Base-by-base conservation (phyloP, 1,140 invertebrate species). In the Bombus superbus region DNA sequence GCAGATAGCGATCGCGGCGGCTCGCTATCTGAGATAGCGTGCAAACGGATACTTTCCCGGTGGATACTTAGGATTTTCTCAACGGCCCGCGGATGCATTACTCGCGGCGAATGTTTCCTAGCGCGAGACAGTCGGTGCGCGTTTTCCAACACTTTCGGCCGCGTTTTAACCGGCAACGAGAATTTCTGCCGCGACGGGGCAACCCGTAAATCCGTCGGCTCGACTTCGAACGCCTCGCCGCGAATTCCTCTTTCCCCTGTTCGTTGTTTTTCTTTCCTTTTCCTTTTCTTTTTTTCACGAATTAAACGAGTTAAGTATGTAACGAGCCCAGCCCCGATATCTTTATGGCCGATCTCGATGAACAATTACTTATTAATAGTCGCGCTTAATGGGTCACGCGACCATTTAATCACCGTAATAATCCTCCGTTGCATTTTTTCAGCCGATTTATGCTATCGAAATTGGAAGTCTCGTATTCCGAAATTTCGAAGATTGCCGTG, bases 1-100 rank as follows among this genome's bases (percentile, higher is more conserved):
- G 47, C 64, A 78, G 82, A 83, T 69, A 83, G 64, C 62, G 44
- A 83, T 83, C 74, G 11, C 57, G 2, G 15, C 25, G 9, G 32
- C 57, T 76, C 40, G 4, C 35, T 32, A 32, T 32, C 32, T 57
- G 72, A 77, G 88, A 77, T 89, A 86, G 88, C 88, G 88, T 89
- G 88, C 88, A 86, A 86, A 25, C 81, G 83, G 87, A 86, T 89
- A 89, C 87, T 86, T 89, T 86, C 71, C 76, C 80, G 72, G 76
- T 89, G 71, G 62, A 86, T 89, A 89, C 88, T 89, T 83, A 83
- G 83, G 81, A 89, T 89, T 89, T 85, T 89, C 83, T 88, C 84
- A 59, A 66, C 83, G 79, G 87, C 66, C 69, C 76, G 88, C 88
- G 89, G 89, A 90, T 89, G 81, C 89, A 84, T 90, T 90, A 87